Evolutionary conservation across 1,140 invertebrate species (phyloP).

Genomic region (Reticulitermes speratus): DNA sequence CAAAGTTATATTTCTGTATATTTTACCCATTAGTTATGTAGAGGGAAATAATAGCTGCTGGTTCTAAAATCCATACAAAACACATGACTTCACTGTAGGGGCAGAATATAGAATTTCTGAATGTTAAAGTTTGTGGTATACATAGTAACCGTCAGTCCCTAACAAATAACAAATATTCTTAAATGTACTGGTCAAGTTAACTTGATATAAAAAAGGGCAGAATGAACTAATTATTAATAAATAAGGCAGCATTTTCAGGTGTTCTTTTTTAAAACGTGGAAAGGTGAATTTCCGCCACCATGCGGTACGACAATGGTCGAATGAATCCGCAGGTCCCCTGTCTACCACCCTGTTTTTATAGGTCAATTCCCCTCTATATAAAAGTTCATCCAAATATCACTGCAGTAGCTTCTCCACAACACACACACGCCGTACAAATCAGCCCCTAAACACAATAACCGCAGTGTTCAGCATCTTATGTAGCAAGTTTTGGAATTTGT

Average conservation of each 20-base stretch:
- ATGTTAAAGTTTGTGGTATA: no score
- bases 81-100: no score
- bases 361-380: not conserved
- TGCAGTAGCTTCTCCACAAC: not conserved
- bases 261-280: not conserved
- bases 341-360: not conserved
- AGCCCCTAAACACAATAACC: not conserved
- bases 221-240: not conserved
- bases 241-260: not conserved
- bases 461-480: not conserved
- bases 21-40: no score
- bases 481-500: not conserved
- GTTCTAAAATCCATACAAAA: no score
- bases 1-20: no score
- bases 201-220: no score
- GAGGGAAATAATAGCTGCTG: no score
- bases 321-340: not conserved
- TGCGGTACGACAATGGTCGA: not conserved
- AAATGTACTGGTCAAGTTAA: no score
- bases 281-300: not conserved
- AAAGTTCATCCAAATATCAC: conserved; percentile 9
- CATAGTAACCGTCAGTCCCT: no score
- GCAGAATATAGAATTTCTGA: no score
- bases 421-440: not conserved
- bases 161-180: no score